A percentile compares a stretch with the other conserved stretches of the same genome.
phyloP scores from a whole-genome alignment of 2,797 vertebrate species.

The Pogoniulus pusillus region DNA sequence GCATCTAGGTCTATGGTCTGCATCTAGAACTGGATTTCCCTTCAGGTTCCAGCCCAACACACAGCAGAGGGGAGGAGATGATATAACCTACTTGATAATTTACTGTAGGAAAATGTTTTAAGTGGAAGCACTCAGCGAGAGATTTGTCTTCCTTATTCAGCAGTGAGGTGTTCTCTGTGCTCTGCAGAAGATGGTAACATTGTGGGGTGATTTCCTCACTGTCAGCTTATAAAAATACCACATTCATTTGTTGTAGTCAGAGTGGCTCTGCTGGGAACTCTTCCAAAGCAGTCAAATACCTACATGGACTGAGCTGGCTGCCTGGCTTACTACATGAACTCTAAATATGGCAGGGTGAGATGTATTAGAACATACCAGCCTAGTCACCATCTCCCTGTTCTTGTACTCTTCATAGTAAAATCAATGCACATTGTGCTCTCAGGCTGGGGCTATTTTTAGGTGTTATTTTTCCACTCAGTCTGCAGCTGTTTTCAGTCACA shows the following conservation, averaged over 20 bases:
- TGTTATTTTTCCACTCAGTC: constrained; percentile 72
- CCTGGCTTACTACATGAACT: constrained; percentile 62
- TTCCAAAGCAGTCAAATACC: constrained; percentile 69
- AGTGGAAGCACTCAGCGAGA: not conserved
- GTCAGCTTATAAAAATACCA: constrained; percentile 63
- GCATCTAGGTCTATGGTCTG: not conserved
- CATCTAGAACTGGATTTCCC: not conserved
- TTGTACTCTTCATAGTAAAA: constrained; percentile 62
- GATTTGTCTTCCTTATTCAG: constrained; percentile 56
- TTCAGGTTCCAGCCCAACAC: not conserved
- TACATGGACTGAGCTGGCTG: constrained; percentile 61
- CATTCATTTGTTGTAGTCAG: constrained; percentile 64
- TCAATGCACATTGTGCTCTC: constrained; percentile 68
- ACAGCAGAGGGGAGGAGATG: not conserved
- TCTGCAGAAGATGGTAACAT: constrained; percentile 64
- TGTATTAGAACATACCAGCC: constrained; percentile 67
- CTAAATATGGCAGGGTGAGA: constrained; percentile 71
- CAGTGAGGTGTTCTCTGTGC: constrained; percentile 9
- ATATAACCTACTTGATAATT: not conserved
- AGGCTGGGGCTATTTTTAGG: constrained; percentile 72
- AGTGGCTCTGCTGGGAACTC: constrained; percentile 43
- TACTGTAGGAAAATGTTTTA: constrained; percentile 33
- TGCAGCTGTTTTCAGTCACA: constrained; percentile 78
- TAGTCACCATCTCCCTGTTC: constrained; percentile 60
- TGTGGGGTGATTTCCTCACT: constrained; percentile 58